Percentiles rank a stretch among this genome's conserved stretches.
Evolutionary conservation across 2,113 vertebrate genomes (phyloP).

Genomic region (Daboia siamensis): DNA sequence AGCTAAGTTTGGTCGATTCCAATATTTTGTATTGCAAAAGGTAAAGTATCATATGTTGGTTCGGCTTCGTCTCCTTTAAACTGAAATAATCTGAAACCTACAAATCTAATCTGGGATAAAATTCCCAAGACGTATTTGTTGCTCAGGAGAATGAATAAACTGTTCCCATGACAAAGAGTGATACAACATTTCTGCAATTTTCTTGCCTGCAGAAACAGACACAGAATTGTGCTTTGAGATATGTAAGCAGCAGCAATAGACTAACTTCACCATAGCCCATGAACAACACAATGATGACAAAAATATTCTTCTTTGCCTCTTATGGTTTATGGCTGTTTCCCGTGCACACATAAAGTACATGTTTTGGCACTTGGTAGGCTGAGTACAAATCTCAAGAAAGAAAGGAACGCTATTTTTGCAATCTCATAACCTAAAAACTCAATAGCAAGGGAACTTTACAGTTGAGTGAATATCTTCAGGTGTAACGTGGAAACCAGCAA

Average conservation of each 20-base stretch:
- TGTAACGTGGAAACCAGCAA: neutral
- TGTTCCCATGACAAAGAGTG: neutral
- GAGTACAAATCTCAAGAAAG: neutral
- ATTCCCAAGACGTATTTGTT: neutral
- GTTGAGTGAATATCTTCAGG: neutral
- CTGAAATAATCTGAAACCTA: neutral
- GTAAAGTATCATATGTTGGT: neutral
- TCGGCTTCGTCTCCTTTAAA: neutral
- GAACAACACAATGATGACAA: neutral
- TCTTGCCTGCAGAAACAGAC: neutral
- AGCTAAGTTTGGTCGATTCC: neutral
- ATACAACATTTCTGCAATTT: neutral
- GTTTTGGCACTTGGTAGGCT: neutral
- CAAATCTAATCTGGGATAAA: neutral
- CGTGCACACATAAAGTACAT: neutral
- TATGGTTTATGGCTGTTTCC: neutral
- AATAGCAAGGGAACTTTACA: neutral
- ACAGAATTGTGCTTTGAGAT: neutral
- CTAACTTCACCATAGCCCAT: neutral
- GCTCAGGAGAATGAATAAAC: neutral
- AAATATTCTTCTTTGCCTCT: neutral
- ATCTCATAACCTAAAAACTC: neutral
- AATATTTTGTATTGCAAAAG: neutral
- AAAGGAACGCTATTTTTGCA: neutral
- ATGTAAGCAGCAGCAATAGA: neutral